Conservation (phyloP, 2,113 vertebrate species). For the Malurus cyaneus region DNA sequence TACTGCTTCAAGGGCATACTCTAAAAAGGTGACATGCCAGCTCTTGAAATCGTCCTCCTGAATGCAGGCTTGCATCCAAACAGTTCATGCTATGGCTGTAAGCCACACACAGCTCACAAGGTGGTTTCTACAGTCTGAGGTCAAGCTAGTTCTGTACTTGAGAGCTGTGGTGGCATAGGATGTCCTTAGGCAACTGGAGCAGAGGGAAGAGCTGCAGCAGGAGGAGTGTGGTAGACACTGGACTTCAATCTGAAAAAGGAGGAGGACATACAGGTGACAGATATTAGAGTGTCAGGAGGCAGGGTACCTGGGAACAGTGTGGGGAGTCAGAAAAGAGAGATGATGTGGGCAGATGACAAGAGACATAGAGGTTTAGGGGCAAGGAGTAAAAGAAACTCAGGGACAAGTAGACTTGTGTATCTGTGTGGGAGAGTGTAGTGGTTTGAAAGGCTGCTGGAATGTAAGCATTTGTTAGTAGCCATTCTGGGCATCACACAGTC, state of each 20-base stretch:
- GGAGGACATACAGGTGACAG: neutral
- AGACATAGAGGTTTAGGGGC: neutral
- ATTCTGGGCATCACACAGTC: neutral
- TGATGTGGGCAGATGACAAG: neutral
- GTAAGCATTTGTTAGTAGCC: neutral
- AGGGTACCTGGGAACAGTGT: neutral
- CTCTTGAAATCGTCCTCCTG: neutral
- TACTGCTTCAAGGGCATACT: neutral
- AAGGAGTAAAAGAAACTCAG: neutral
- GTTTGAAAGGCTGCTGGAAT: neutral
- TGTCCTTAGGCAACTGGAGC: neutral
- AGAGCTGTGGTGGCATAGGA: neutral
- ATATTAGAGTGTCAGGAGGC: neutral
- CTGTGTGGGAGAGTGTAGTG: neutral
- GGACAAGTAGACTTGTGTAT: accelerated
- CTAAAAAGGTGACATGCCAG: neutral
- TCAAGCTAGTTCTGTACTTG: neutral
- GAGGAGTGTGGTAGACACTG: neutral
- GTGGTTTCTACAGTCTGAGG: neutral
- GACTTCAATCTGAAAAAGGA: neutral
- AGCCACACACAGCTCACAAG: neutral
- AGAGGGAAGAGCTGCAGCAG: neutral
- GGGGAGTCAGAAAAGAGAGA: neutral
- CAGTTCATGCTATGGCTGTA: neutral
- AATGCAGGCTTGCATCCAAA: neutral